Conservation (phyloP, 92 coral and sea anemone genomes). For the Phenganax stokvisi region DNA sequence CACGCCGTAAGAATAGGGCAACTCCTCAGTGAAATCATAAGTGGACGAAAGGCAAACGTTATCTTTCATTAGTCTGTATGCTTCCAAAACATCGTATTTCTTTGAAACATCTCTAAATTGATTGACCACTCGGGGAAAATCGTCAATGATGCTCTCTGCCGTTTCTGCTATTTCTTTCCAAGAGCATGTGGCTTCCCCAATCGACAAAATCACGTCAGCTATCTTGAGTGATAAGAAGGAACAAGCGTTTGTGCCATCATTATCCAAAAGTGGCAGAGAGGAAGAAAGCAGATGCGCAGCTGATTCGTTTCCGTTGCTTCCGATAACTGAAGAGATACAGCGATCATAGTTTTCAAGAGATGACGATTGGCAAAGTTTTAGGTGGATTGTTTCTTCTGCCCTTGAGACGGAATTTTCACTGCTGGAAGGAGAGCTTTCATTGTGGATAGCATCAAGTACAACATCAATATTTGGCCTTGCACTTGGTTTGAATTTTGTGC, state of each 20-base stretch:
- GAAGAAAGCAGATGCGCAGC: not conserved
- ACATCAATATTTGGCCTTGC: not conserved
- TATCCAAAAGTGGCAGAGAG: not conserved
- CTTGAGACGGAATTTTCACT: not conserved
- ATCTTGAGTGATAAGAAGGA: constrained; percentile 7
- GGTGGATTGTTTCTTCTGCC: not conserved
- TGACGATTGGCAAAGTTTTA: constrained; percentile 6
- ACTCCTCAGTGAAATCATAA: constrained; percentile 44
- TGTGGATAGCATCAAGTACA: not conserved
- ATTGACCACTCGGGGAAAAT: constrained; percentile 41
- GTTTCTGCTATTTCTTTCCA: constrained; percentile 4
- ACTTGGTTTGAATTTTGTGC: constrained; percentile 20
- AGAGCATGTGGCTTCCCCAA: not conserved
- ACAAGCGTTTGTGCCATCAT: constrained; percentile 23
- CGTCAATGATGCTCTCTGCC: constrained; percentile 6
- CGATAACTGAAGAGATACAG: not conserved
- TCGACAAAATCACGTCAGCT: constrained; percentile 7
- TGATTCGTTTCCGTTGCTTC: not conserved
- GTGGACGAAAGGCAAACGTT: not conserved
- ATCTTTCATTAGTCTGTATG: constrained; percentile 34
- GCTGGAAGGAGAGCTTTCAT: not conserved
- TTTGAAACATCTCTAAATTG: constrained; percentile 28
- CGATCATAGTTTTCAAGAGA: constrained; percentile 11
- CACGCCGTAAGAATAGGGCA: constrained; percentile 42
- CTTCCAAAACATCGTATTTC: constrained; percentile 48